Conservation (phyloP, 2,113 vertebrate genomes). For the Taxidea taxus region DNA sequence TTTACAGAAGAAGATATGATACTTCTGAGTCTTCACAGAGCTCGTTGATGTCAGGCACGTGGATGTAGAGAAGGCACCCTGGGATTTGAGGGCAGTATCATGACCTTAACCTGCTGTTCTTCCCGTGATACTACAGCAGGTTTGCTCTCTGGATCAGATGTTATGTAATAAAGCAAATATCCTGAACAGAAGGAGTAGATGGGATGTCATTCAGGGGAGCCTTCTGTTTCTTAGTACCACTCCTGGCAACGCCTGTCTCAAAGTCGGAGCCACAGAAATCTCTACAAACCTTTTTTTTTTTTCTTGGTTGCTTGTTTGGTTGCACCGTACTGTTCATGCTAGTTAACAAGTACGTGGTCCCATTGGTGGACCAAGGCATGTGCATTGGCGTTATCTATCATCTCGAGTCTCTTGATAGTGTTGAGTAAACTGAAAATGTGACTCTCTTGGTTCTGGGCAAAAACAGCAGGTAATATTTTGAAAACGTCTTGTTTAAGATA, state of each 20-base stretch:
- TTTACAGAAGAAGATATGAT: not conserved
- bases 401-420: not conserved
- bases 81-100: rapidly evolving
- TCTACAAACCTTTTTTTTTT: too few relatives aligned
- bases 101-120: not conserved
- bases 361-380: too few relatives aligned
- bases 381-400: rapidly evolving
- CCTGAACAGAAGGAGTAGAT: rapidly evolving
- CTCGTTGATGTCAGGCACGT: rapidly evolving
- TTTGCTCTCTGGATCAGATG: not conserved
- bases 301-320: not conserved
- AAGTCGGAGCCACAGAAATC: too few relatives aligned
- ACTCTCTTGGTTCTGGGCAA: not conserved
- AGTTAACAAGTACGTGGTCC: too few relatives aligned
- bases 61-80: too few relatives aligned
- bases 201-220: rapidly evolving
- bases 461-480: not conserved
- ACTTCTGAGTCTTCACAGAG: not conserved
- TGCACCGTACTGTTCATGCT: too few relatives aligned
- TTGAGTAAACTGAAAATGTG: not conserved
- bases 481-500: not conserved
- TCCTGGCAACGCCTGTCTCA: not conserved
- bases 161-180: not conserved
- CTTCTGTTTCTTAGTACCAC: not conserved
- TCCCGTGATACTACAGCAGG: rapidly evolving